A percentile compares a stretch with the other conserved stretches of the same genome.
These are phyloP conservation scores for Cairina moschata DNA, from an alignment of 2,113 vertebrate genomes.

Conservation along the genomic window DNA sequence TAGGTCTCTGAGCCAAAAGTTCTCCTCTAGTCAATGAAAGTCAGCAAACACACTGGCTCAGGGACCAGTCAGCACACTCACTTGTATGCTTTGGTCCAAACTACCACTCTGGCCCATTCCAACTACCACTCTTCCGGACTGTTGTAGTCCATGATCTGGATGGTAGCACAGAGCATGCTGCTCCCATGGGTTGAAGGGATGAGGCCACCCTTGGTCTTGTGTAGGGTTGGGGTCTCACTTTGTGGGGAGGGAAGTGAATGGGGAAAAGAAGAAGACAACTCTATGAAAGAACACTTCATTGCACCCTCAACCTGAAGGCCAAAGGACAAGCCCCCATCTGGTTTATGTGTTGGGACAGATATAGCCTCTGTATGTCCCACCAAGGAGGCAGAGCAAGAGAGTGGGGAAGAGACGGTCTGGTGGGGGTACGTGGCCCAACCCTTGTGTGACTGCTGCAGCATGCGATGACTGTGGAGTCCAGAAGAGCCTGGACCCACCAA, in stretches of 20 bases:
- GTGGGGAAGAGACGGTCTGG: not conserved
- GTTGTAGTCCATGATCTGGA: rapidly evolving
- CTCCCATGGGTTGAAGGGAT: not conserved
- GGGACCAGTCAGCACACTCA: no score
- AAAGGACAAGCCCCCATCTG: not conserved
- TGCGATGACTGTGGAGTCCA: not conserved
- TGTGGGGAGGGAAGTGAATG: not conserved
- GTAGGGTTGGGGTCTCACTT: not conserved
- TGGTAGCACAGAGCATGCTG: not conserved
- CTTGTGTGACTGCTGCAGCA: not conserved
- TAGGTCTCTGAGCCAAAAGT: not conserved
- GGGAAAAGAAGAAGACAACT: not conserved
- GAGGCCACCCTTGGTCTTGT: not conserved
- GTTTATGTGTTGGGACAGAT: not conserved
- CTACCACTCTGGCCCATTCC: not conserved
- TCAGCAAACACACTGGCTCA: not conserved
- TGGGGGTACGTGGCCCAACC: not conserved
- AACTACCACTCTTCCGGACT: not conserved
- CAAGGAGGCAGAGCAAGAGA: not conserved
- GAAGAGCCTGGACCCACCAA: not conserved
- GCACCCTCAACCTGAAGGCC: not conserved
- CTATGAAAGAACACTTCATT: not conserved
- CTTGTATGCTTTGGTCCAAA: not conserved
- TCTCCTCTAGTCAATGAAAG: not conserved
- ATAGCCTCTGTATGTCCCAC: not conserved